Evolutionary conservation across 2,797 vertebrate species (phyloP).

Genomic region (Microctenopoma stevenorrisi): DNA sequence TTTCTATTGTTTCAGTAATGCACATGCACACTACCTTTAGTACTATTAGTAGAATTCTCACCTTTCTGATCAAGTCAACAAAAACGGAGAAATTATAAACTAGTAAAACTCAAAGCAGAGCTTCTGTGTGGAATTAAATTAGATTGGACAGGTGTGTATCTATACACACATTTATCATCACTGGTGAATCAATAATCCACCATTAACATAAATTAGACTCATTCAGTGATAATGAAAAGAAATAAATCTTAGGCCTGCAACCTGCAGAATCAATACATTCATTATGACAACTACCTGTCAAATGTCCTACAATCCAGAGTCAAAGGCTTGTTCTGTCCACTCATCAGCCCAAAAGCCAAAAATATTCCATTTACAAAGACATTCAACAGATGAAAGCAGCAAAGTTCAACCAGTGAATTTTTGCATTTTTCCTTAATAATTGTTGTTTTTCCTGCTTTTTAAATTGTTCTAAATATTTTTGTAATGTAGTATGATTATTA

Average conservation of each 20-base stretch:
- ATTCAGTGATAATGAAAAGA: background rate
- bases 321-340: background rate
- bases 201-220: background rate
- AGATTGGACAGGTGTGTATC: too few species aligned
- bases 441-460: background rate
- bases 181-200: background rate
- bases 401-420: constrained; percentile 1
- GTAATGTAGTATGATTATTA: background rate
- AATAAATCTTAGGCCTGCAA: background rate
- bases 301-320: background rate
- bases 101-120: too few species aligned
- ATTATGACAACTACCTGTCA: background rate
- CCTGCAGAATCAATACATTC: background rate
- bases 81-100: too few species aligned
- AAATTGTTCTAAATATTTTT: background rate
- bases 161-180: background rate
- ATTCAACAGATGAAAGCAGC: background rate
- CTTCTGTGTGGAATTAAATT: too few species aligned
- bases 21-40: too few species aligned
- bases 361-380: background rate
- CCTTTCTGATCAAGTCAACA: too few species aligned
- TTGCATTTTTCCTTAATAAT: background rate
- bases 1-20: background rate
- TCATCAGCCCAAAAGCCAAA: background rate
- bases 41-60: too few species aligned